phyloP scores from a whole-genome alignment of 2,113 vertebrate species.

The Zootoca vivipara region DNA sequence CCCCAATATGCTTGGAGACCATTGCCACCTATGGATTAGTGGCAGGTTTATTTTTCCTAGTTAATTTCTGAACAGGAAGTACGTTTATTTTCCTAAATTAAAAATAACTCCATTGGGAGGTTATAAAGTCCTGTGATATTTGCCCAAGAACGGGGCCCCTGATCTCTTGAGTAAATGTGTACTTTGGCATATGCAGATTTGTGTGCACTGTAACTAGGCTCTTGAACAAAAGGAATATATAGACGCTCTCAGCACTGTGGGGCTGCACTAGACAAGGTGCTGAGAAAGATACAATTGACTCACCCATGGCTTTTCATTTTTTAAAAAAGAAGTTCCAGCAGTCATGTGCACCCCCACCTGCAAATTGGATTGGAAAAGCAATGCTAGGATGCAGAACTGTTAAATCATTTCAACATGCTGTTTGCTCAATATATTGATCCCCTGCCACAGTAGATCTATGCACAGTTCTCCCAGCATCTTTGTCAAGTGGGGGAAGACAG shows the following conservation, averaged over 20 bases:
- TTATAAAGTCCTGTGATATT: neutral
- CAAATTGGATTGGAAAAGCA: neutral
- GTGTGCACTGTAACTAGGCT: neutral
- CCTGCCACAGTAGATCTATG: neutral
- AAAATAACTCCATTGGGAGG: conserved; percentile 12
- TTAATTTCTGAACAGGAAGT: conserved; percentile 6
- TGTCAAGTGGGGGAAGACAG: neutral
- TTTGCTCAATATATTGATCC: neutral
- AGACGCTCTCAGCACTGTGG: neutral
- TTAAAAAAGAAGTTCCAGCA: neutral
- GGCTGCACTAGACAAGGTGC: neutral
- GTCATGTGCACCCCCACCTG: neutral
- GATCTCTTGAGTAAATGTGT: conserved; percentile 20
- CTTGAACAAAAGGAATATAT: neutral
- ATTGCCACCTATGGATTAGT: neutral
- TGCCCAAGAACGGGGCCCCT: neutral
- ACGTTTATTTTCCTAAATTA: conserved; percentile 14
- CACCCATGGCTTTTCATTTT: neutral
- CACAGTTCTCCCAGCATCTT: neutral
- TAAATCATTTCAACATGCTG: neutral
- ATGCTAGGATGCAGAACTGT: neutral
- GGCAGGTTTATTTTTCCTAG: neutral
- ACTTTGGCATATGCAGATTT: conserved; percentile 18
- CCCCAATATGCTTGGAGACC: neutral
- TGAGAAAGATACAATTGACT: neutral